phyloP scores from a whole-genome alignment of 2,113 vertebrate genomes.

The Crotalus horridus region DNA sequence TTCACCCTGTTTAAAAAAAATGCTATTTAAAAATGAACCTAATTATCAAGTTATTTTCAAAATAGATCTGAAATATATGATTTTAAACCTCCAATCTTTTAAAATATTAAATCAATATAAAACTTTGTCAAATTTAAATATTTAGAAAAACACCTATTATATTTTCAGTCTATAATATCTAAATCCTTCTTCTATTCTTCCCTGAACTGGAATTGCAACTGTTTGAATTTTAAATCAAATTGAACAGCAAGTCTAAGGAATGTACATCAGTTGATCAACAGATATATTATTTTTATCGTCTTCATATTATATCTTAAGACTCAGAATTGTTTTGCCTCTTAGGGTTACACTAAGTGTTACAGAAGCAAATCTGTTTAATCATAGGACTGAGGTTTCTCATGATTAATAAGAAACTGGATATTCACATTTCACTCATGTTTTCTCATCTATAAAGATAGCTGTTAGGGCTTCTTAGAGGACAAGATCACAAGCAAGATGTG shows the following conservation, averaged over 20 bases:
- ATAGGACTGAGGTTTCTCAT: not conserved
- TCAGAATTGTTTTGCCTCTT: not conserved
- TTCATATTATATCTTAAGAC: not conserved
- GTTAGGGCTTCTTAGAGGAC: not conserved
- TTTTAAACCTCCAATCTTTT: not conserved
- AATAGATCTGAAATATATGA: not conserved
- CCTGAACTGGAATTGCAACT: not conserved
- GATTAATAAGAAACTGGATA: not conserved
- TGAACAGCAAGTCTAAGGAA: not conserved
- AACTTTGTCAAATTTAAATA: not conserved
- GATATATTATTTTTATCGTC: not conserved
- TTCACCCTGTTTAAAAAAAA: constrained; percentile 66
- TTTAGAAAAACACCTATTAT: not conserved
- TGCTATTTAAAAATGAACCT: not conserved
- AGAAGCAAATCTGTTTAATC: not conserved
- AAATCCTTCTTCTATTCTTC: not conserved
- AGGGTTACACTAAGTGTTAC: not conserved
- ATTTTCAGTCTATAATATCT: not conserved
- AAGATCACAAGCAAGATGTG: not conserved
- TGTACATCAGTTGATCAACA: not conserved
- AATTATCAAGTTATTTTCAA: constrained; percentile 14
- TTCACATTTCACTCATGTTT: not conserved
- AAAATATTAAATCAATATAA: not conserved
- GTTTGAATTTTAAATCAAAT: not conserved
- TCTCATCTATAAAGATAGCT: not conserved